Conservation (phyloP, 23 tunicate species). For the Pegea sp. region DNA sequence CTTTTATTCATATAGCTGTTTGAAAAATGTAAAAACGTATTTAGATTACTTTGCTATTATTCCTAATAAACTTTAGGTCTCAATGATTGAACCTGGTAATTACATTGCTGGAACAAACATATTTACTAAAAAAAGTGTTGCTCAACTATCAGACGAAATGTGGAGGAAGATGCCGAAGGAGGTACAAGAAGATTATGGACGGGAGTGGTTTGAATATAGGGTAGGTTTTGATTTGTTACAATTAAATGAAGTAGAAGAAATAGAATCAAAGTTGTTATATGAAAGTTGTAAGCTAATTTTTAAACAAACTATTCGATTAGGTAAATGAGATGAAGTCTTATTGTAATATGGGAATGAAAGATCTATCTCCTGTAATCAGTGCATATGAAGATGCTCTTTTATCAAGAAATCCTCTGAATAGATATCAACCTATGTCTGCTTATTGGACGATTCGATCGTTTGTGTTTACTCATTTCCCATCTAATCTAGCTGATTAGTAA, state of each 20-base stretch:
- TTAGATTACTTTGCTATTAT: neutral
- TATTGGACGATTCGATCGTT: slow-evolving; percentile 74
- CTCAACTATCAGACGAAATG: slow-evolving; percentile 28
- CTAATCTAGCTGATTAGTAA: slow-evolving; percentile 68
- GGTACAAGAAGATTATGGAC: slow-evolving; percentile 59
- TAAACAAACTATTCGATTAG: slow-evolving; percentile 6
- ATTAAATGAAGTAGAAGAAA: neutral
- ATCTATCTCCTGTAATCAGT: slow-evolving; percentile 55
- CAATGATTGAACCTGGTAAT: slow-evolving; percentile 94
- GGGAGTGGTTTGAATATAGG: slow-evolving; percentile 42
- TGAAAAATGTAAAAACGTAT: neutral
- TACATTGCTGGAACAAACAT: slow-evolving; percentile 95
- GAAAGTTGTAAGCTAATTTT: slow-evolving; percentile 1
- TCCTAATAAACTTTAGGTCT: slow-evolving; percentile 34
- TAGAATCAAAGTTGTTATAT: neutral
- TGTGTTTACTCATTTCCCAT: slow-evolving; percentile 69
- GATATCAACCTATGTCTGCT: slow-evolving; percentile 78
- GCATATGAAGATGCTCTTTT: slow-evolving; percentile 91
- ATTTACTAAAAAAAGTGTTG: slow-evolving; percentile 31
- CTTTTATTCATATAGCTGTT: neutral
- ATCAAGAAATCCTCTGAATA: slow-evolving; percentile 26
- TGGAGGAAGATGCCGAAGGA: slow-evolving; percentile 52
- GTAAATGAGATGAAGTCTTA: slow-evolving; percentile 48
- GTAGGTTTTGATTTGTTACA: slow-evolving; percentile 2
- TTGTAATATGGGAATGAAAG: slow-evolving; percentile 59